Base-by-base conservation (phyloP, 2,888 invertebrate genomes). In the Apeira syringaria region DNA sequence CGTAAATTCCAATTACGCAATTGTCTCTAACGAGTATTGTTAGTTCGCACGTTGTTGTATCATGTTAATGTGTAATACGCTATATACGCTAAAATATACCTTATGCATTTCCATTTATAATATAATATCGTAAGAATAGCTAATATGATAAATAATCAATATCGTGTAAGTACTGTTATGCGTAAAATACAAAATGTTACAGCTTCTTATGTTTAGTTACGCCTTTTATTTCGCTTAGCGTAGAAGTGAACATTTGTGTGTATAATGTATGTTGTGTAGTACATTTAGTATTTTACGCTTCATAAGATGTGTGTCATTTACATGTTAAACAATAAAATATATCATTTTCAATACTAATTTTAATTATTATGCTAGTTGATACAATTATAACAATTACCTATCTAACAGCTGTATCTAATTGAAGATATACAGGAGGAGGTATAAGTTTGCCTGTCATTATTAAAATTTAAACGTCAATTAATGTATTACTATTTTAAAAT, bases 231-330 rank as follows among this genome's bases (percentile, higher is more conserved):
- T 72, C 48, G 74, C 74, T 76, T 76, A 57, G 73, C 69, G n/a
- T n/a, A n/a, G n/a, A n/a, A n/a, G n/a, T n/a, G n/a, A n/a, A n/a
- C n/a, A n/a, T n/a, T n/a, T n/a, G n/a, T n/a, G n/a, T n/a, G n/a
- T n/a, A n/a, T n/a, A n/a, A n/a, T n/a, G n/a, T n/a, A n/a, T 17
- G 6, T n/a, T 34, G 41, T 33, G 25, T 34, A 44, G 12, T 55
- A 60, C 72, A 73, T 76, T 75, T 69, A 72, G 76, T 78, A 75
- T 74, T 75, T 74, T 79, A 74, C 74, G 76, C 75, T 68, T 71
- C 20, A 47, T 55, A 41, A n/a, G n/a, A n/a, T n/a, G 33, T 39
- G 28, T 45, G 35, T 43, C 17, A 40, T 31, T 37, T 10, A 30
- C 0, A 30, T 12, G 20, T 26, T 11, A 12, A 20, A 39, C 28